A percentile compares a stretch with the other conserved stretches of the same genome.
Conservation (phyloP, 2,888 invertebrate genomes). For the Hypena proboscidalis region DNA sequence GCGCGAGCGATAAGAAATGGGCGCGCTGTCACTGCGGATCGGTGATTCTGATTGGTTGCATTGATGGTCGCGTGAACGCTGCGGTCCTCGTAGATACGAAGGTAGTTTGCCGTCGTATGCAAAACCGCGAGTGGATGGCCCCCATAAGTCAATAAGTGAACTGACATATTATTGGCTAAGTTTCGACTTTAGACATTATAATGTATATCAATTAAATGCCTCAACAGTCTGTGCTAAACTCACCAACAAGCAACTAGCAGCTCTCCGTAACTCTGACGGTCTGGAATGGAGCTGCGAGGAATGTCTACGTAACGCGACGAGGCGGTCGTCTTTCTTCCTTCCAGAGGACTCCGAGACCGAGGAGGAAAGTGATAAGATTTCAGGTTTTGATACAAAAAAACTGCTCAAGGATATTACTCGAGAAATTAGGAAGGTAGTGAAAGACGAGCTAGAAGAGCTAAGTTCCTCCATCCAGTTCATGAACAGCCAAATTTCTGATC, state of each 20-base stretch:
- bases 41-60: no score
- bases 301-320: neutral
- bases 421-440: neutral
- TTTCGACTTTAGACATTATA: no score
- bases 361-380: neutral
- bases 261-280: neutral
- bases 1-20: no score
- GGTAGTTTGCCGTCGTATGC: no score
- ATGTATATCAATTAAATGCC: no score
- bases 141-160: no score
- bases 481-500: neutral
- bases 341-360: constrained; percentile 1
- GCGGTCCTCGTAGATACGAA: no score
- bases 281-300: neutral
- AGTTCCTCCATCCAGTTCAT: neutral
- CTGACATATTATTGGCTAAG: no score
- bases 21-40: no score
- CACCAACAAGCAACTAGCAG: neutral
- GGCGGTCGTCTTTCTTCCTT: neutral
- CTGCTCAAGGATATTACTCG: neutral
- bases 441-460: neutral
- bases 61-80: no score
- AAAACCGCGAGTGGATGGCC: no score
- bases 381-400: neutral
- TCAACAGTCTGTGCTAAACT: neutral